A percentile compares a stretch with the other conserved stretches of the same genome.
phyloP scores from a whole-genome alignment of 1,140 invertebrate genomes.

The Dermatophagoides farinae region DNA sequence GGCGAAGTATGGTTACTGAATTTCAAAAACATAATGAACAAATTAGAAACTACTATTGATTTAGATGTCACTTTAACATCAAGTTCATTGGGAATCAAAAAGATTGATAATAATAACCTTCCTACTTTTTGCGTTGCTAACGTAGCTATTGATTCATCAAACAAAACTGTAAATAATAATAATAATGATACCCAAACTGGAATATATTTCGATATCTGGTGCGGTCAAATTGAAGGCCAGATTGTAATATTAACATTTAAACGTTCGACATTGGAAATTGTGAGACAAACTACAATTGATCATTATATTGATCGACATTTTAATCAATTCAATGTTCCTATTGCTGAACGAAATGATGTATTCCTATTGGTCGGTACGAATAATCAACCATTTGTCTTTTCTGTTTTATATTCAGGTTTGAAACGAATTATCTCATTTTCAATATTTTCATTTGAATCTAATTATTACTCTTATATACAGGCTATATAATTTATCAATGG shows the following conservation, averaged over 20 bases:
- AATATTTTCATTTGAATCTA: neutral
- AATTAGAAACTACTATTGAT: no score
- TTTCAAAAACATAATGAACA: no score
- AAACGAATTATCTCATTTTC: neutral
- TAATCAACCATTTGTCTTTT: constrained; percentile 35
- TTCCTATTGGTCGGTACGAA: constrained; percentile 33
- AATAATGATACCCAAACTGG: neutral
- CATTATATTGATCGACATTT: constrained; percentile 29
- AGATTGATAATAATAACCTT: constrained; percentile 34
- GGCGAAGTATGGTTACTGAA: constrained; percentile 48
- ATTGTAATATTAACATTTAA: constrained; percentile 42
- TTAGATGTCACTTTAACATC: neutral
- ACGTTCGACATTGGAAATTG: constrained; percentile 31
- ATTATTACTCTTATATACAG: constrained; percentile 23
- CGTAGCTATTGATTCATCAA: neutral
- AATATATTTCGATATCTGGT: constrained; percentile 40
- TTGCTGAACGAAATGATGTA: constrained; percentile 38
- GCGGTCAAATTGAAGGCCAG: constrained; percentile 47
- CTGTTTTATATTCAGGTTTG: constrained; percentile 45
- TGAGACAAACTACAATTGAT: constrained; percentile 36
- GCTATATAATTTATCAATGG: constrained; percentile 68
- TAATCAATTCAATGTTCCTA: constrained; percentile 18
- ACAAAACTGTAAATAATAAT: neutral
- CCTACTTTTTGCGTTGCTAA: constrained; percentile 33
- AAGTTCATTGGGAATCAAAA: constrained; percentile 31